Evolutionary conservation across 37 sponge, comb jelly and placozoan genomes (phyloP).

Genomic region (Spongilla lacustris): DNA sequence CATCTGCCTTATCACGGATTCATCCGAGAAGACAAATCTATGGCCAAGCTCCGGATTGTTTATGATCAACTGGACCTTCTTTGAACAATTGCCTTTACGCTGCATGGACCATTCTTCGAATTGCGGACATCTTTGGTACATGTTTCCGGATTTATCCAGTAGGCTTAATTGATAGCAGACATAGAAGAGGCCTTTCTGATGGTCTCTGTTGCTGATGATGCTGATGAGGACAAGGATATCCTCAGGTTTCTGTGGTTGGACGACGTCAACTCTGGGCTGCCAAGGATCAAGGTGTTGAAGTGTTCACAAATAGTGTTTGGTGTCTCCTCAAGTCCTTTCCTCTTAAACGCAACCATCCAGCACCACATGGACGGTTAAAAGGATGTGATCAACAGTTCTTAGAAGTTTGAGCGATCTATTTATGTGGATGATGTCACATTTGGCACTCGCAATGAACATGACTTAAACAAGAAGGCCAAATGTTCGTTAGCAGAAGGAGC

Average conservation of each 20-base stretch:
- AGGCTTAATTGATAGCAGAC: too few species aligned
- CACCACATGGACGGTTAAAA: background rate
- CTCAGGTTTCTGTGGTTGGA: slow-evolving; percentile 21
- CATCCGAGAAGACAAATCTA: slow-evolving; percentile 16
- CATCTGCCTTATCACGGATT: slow-evolving; percentile 2
- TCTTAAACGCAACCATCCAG: background rate
- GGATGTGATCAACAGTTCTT: background rate
- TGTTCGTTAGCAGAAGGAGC: background rate
- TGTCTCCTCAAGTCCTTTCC: background rate
- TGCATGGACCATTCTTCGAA: background rate
- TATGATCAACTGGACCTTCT: slow-evolving; percentile 21
- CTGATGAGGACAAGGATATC: slow-evolving; percentile 5
- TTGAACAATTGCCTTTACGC: slow-evolving; percentile 16
- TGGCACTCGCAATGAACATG: background rate
- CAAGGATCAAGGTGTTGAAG: background rate
- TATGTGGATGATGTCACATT: background rate
- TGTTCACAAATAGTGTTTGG: slow-evolving; percentile 4
- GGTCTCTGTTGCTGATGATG: slow-evolving; percentile 16
- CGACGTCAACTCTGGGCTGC: slow-evolving; percentile 12
- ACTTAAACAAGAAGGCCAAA: background rate
- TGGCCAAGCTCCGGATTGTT: slow-evolving; percentile 13
- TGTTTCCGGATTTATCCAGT: too few species aligned
- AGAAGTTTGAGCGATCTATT: background rate
- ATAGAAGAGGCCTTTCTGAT: slow-evolving; percentile 30
- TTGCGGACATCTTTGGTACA: too few species aligned